Conservation (phyloP, 2,888 invertebrate species). For the Drosophila histrio region DNA sequence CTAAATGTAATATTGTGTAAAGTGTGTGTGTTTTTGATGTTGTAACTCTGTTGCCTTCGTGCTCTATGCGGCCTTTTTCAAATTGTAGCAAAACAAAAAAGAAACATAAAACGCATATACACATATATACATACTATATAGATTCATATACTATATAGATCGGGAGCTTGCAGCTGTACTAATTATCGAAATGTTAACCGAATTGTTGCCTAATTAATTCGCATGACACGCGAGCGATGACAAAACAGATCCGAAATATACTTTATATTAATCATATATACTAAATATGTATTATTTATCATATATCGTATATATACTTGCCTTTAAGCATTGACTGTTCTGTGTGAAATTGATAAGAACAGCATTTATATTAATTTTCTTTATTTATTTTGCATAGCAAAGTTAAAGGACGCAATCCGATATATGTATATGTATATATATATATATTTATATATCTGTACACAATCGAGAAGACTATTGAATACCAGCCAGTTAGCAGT, state of each 20-base stretch:
- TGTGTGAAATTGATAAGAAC: slow-evolving; percentile 12
- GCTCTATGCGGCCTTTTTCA: slow-evolving; percentile 78
- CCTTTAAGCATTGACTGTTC: neutral
- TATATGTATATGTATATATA: slow-evolving; percentile 1
- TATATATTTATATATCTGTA: slow-evolving; percentile 4
- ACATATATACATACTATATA: slow-evolving; percentile 27
- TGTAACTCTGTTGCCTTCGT: slow-evolving; percentile 80
- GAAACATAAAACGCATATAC: slow-evolving; percentile 2
- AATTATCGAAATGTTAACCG: slow-evolving; percentile 47
- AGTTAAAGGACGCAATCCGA: slow-evolving; percentile 17
- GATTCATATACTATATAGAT: slow-evolving; percentile 13
- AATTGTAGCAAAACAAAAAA: slow-evolving; percentile 60
- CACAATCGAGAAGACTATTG: slow-evolving; percentile 44
- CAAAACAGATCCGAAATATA: slow-evolving; percentile 36
- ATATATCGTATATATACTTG: slow-evolving; percentile 11
- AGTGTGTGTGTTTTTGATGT: slow-evolving; percentile 67
- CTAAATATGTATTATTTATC: neutral
- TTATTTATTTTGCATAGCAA: slow-evolving; percentile 10
- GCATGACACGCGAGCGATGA: slow-evolving; percentile 15
- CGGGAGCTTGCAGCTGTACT: slow-evolving; percentile 28
- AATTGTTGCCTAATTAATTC: slow-evolving; percentile 48
- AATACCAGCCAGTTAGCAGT: slow-evolving; percentile 48
- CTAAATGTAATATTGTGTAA: slow-evolving; percentile 36
- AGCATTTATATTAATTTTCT: neutral
- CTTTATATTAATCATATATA: slow-evolving; percentile 39